phyloP scores from a whole-genome alignment of 2,797 vertebrate species.

The Xiphophorus birchmanni region DNA sequence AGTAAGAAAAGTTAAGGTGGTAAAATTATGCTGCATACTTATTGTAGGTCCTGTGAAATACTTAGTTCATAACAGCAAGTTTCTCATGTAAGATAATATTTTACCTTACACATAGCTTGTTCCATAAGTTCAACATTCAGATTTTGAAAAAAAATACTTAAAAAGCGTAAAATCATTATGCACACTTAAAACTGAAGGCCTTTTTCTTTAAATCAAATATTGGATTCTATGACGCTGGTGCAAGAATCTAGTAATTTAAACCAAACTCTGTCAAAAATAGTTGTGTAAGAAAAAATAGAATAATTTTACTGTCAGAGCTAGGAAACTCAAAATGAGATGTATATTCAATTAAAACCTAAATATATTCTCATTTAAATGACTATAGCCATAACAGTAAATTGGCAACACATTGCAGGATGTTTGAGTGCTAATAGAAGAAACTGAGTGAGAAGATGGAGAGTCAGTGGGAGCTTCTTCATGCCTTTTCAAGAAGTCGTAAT shows the following conservation, averaged over 20 bases:
- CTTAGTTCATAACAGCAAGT: background rate
- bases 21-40: background rate
- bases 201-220: background rate
- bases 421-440: background rate
- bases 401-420: background rate
- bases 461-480: background rate
- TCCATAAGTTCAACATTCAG: background rate
- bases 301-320: background rate
- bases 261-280: background rate
- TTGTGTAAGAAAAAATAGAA: background rate
- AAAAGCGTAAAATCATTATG: background rate
- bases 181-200: background rate
- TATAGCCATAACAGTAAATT: background rate
- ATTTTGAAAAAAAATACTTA: background rate
- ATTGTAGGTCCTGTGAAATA: background rate
- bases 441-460: background rate
- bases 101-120: background rate
- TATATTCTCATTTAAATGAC: background rate
- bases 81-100: background rate
- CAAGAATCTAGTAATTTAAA: background rate
- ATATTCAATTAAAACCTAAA: background rate
- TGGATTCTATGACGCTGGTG: background rate
- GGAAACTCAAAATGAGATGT: background rate
- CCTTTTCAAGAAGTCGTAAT: background rate
- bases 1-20: background rate